Conservation (phyloP, 2,888 invertebrate genomes). For the Therioaphis trifolii region DNA sequence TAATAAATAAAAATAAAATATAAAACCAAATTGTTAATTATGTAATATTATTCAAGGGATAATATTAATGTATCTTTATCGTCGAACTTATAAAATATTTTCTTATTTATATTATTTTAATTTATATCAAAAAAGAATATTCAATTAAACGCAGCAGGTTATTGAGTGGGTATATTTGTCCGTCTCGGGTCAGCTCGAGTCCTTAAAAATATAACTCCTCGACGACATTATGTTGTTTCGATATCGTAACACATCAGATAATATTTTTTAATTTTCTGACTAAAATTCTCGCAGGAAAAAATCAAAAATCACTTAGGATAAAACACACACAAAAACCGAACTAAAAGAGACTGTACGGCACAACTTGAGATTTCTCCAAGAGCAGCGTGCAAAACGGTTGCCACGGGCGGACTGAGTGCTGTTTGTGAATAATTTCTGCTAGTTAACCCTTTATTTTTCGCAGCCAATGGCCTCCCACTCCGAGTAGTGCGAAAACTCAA, state of each 20-base stretch:
- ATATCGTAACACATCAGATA: background rate
- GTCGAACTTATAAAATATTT: too few species aligned
- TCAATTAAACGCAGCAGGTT: background rate
- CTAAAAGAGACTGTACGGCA: background rate
- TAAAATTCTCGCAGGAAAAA: background rate
- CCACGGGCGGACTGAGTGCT: slow-evolving; percentile 56
- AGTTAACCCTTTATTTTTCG: slow-evolving; percentile 61
- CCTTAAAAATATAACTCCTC: background rate
- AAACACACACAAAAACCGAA: background rate
- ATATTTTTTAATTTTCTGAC: background rate
- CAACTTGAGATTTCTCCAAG: background rate
- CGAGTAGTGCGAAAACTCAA: slow-evolving; percentile 44
- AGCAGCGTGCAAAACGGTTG: slow-evolving; percentile 56
- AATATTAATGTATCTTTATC: too few species aligned
- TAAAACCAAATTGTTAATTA: background rate
- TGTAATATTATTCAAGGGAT: background rate
- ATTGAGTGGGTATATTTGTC: background rate
- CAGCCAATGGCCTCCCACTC: slow-evolving; percentile 48
- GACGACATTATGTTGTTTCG: background rate
- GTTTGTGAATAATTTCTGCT: slow-evolving; percentile 60
- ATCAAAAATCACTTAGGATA: background rate
- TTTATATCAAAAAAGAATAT: background rate
- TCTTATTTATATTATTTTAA: background rate
- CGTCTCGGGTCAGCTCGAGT: background rate
- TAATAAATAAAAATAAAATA: too few species aligned